Percentiles rank a stretch among this genome's conserved stretches.
Conservation (phyloP, 2,888 invertebrate species). For the Auanema sp. region DNA sequence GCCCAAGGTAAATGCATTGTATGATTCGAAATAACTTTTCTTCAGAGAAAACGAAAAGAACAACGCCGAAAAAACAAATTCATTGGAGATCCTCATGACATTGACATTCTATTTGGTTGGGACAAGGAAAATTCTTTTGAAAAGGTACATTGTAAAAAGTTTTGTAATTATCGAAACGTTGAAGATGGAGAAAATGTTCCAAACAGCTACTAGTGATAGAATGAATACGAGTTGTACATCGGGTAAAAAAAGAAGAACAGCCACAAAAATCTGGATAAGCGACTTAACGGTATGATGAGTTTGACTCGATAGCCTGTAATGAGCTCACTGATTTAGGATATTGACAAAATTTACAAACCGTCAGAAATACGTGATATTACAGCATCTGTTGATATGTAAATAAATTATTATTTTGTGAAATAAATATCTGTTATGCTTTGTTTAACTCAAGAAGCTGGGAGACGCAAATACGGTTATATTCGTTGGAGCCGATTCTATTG, state of each 20-base stretch:
- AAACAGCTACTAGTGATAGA: slow-evolving; percentile 23
- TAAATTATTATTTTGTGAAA: not conserved
- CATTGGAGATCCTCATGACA: slow-evolving; percentile 46
- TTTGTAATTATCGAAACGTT: slow-evolving; percentile 10
- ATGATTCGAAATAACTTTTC: not conserved
- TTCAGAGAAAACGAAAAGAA: slow-evolving; percentile 28
- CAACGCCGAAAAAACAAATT: slow-evolving; percentile 39
- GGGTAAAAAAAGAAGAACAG: slow-evolving; percentile 33
- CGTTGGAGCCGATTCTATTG: slow-evolving; percentile 25
- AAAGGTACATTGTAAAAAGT: slow-evolving; percentile 16
- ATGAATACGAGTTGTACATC: slow-evolving; percentile 3
- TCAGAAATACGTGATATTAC: slow-evolving; percentile 60
- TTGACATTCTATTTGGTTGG: slow-evolving; percentile 55
- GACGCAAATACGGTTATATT: slow-evolving; percentile 36
- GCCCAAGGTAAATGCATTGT: slow-evolving; percentile 22
- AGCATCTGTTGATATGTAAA: slow-evolving; percentile 33
- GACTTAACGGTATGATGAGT: slow-evolving; percentile 42
- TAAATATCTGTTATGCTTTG: too few species aligned
- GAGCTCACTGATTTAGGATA: slow-evolving; percentile 38
- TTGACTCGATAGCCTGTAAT: not conserved
- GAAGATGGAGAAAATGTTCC: slow-evolving; percentile 46
- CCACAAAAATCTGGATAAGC: slow-evolving; percentile 59
- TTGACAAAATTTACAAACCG: slow-evolving; percentile 60
- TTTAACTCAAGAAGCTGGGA: slow-evolving; percentile 21
- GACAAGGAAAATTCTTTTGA: slow-evolving; percentile 50